Evolutionary conservation across 2,888 invertebrate genomes (phyloP), one percentile per base, ranked within the genome.

Genomic region (Aporophyla nigra): DNA sequence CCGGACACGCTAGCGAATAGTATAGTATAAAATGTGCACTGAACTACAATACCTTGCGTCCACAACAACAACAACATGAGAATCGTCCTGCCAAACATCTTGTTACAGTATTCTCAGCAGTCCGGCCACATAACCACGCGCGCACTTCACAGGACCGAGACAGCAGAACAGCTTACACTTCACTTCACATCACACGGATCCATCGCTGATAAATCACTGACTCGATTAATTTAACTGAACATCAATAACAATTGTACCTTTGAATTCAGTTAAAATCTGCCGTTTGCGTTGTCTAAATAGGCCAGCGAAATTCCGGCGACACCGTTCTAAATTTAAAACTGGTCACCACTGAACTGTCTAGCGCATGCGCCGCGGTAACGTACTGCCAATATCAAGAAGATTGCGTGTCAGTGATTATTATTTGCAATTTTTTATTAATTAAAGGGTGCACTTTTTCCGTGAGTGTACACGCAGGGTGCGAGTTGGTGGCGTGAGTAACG

Each of bases 281-380:
- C 89, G 92, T 93, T 93, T 93, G 92, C 88, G 88, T 84, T 82
- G 88, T 93, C 87, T 92, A 95, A 95, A 95, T 96, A 94, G 95
- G 94, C 89, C 94, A 92, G 93, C 91, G 86, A 93, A 94, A 94
- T 94, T 93, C 93, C 91, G 93, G 89, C 92, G 88, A 91, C 93
- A 92, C 92, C 91, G 77, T 88, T 94, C 96, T 96, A 96, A 94
- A 94, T 96, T 96, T 96, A 96, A 95, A 95, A 91, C 92, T 86
- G 88, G 91, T 90, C 91, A 91, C 92, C 91, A 87, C 84, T 90
- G 88, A 85, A 88, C 83, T 92, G 90, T 91, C 90, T 89, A 88
- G 91, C 96, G 96, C 96, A 95, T 95, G 96, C 96, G 96, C 93
- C 74, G 82, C 77, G 76, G 85, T 75, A 78, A 81, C 85, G 90